Evolutionary conservation across 2,113 vertebrate species (phyloP).

Genomic region (Catharus bicknelli): DNA sequence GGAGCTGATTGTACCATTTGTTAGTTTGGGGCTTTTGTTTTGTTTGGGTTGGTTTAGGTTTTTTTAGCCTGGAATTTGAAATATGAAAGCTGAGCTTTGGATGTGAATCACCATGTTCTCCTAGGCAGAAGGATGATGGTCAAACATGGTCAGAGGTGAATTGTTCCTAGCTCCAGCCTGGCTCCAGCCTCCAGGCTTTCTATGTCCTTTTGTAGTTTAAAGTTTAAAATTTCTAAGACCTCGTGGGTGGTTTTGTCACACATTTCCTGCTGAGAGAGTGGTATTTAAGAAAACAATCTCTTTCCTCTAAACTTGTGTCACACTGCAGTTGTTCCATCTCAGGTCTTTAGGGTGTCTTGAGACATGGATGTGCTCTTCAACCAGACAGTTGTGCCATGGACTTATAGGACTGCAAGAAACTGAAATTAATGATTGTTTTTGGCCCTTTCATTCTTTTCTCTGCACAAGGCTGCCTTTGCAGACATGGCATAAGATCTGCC

Average conservation of each 20-base stretch:
- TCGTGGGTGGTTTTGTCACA: not conserved
- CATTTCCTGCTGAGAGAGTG: not conserved
- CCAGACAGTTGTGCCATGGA: not conserved
- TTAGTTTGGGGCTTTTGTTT: not conserved
- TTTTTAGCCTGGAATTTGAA: not conserved
- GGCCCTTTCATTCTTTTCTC: not conserved
- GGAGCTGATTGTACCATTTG: not conserved
- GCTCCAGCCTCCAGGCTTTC: not conserved
- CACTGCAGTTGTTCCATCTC: rapidly evolving
- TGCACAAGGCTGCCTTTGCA: not conserved
- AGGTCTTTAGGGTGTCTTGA: not conserved
- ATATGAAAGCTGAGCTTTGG: not conserved
- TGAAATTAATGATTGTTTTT: not conserved
- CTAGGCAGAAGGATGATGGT: not conserved
- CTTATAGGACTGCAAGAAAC: not conserved
- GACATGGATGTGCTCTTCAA: not conserved
- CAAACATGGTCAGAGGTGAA: not conserved
- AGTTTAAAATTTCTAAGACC: not conserved
- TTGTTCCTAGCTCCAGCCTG: not conserved
- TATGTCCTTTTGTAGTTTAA: not conserved
- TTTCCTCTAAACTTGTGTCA: not conserved
- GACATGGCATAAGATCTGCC: rapidly evolving
- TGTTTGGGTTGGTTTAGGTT: not conserved
- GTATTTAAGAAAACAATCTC: not conserved
- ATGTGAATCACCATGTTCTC: rapidly evolving